Conservation (phyloP, 1,140 invertebrate species). For the Magallana gigas region DNA sequence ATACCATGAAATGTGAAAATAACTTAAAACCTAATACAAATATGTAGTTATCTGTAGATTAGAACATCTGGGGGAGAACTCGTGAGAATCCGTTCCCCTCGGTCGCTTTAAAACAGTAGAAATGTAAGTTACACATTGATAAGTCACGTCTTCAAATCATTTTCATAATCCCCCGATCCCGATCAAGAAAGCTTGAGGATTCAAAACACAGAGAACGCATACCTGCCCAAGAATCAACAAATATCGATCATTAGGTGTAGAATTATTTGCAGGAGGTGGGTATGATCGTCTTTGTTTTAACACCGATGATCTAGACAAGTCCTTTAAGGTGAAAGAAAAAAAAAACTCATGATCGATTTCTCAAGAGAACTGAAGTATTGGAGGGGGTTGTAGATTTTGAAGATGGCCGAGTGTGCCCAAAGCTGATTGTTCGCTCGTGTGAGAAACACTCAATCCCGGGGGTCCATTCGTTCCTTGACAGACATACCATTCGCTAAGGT, state of each 20-base stretch:
- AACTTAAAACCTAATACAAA: slow-evolving; percentile 33
- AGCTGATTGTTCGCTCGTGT: slow-evolving; percentile 82
- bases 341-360: not conserved
- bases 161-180: slow-evolving; percentile 32
- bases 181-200: slow-evolving; percentile 24
- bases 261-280: slow-evolving; percentile 26
- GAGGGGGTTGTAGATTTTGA: slow-evolving; percentile 79
- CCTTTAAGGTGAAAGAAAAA: slow-evolving; percentile 7
- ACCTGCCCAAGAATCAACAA: slow-evolving; percentile 24
- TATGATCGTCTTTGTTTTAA: slow-evolving; percentile 30
- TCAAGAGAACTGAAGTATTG: slow-evolving; percentile 74
- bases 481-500: slow-evolving; percentile 84
- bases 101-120: not conserved
- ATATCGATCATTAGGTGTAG: slow-evolving; percentile 8
- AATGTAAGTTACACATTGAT: slow-evolving; percentile 18
- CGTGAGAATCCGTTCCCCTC: slow-evolving; percentile 34
- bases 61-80: slow-evolving; percentile 27
- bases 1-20: slow-evolving; percentile 35
- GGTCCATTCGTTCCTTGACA: slow-evolving; percentile 81
- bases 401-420: slow-evolving; percentile 82
- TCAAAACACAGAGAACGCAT: slow-evolving; percentile 10
- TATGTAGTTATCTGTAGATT: slow-evolving; percentile 27
- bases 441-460: slow-evolving; percentile 62
- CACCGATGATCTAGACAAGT: slow-evolving; percentile 18
- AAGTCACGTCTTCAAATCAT: slow-evolving; percentile 38